A percentile compares a stretch with the other conserved stretches of the same genome.
These are phyloP conservation scores for Dufourea novaeangliae DNA, from an alignment of 1,140 invertebrate genomes.

Conservation along the genomic window DNA sequence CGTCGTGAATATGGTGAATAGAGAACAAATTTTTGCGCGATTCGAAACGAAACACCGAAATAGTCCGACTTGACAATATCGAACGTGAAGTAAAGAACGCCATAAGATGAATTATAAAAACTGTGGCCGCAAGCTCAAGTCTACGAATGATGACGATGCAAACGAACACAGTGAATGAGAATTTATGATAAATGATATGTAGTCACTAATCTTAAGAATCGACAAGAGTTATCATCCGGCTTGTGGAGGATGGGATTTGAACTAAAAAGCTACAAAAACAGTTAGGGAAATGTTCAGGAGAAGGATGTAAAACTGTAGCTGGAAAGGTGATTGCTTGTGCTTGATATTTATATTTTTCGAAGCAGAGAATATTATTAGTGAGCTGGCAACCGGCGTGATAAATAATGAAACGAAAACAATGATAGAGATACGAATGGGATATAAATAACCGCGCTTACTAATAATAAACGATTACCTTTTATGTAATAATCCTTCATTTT, in stretches of 20 bases:
- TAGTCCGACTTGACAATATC: constrained; percentile 77
- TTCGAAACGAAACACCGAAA: constrained; percentile 43
- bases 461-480: constrained; percentile 71
- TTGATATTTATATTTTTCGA: constrained; percentile 81
- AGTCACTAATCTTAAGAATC: constrained; percentile 78
- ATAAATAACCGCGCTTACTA: constrained; percentile 71
- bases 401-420: constrained; percentile 51
- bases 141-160: constrained; percentile 28
- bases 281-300: constrained; percentile 38
- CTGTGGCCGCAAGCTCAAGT: constrained; percentile 17
- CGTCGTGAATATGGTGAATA: constrained; percentile 31
- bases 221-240: constrained; percentile 44
- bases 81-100: constrained; percentile 65
- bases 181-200: constrained; percentile 60
- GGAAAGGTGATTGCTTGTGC: constrained; percentile 72
- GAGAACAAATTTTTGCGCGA: constrained; percentile 47
- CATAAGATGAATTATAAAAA: constrained; percentile 57
- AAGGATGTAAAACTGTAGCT: constrained; percentile 22
- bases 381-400: constrained; percentile 57
- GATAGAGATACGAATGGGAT: constrained; percentile 44
- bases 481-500: constrained; percentile 68
- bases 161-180: constrained; percentile 42
- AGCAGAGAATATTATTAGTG: constrained; percentile 68
- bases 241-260: constrained; percentile 55
- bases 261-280: constrained; percentile 36